phyloP scores from a whole-genome alignment of 2,888 invertebrate genomes.

The Drosophila subsilvestris region DNA sequence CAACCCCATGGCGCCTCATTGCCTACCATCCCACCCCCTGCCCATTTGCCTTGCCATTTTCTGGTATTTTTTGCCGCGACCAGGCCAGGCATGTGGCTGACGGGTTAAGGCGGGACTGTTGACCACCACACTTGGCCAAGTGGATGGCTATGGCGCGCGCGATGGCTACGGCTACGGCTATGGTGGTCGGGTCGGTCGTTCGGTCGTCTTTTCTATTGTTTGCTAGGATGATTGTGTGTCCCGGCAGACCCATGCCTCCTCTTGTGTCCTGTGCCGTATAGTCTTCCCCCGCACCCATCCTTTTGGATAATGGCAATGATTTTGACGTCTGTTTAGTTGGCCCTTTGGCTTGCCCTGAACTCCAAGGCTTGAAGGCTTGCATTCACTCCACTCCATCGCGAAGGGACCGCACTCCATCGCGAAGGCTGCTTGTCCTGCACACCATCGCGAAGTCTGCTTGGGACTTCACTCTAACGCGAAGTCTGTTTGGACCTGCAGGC shows the following conservation, averaged over 20 bases:
- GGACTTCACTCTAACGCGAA: background rate
- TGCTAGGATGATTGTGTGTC: constrained; percentile 15
- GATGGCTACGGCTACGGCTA: background rate
- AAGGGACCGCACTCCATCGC: background rate
- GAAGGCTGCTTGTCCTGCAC: background rate
- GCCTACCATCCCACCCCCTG: background rate
- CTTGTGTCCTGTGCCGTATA: constrained; percentile 13
- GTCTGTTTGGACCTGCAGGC: background rate
- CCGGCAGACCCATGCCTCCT: background rate
- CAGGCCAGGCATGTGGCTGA: constrained; percentile 65
- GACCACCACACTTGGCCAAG: constrained; percentile 59
- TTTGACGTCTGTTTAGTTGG: constrained; percentile 81
- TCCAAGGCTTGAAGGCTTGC: background rate
- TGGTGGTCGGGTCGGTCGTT: background rate
- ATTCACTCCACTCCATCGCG: background rate
- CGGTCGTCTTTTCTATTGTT: constrained; percentile 61
- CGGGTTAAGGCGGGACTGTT: constrained; percentile 78
- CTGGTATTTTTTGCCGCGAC: constrained; percentile 54
- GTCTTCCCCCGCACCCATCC: constrained; percentile 43
- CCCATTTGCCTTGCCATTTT: constrained; percentile 9
- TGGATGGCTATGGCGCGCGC: constrained; percentile 19
- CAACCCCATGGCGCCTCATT: constrained; percentile 5
- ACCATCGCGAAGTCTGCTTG: too few relatives aligned
- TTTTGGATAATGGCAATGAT: constrained; percentile 80
- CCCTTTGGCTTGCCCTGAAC: constrained; percentile 23